Base-by-base conservation (phyloP, 2,797 vertebrate species). In the Sebastes cheni region DNA sequence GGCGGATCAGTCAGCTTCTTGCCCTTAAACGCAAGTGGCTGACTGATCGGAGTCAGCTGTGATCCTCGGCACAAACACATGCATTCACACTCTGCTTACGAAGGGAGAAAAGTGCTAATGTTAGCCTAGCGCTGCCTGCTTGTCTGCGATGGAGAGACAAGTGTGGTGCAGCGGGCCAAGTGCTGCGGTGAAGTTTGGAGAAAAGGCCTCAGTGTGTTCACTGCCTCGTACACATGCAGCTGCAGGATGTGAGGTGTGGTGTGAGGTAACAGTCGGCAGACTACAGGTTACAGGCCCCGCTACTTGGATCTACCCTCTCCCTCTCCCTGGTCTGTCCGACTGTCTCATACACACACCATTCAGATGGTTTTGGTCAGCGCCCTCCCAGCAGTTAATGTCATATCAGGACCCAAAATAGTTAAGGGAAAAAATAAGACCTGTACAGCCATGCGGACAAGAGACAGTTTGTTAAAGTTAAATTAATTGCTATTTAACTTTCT, bases 331-430 rank as follows among this genome's bases (percentile, higher is more conserved):
- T 81, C 79, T 29, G 34, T 69, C 79, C 32, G 62, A 67, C 67
- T 73, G 79, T 79, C 78, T 82, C 77, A 79, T 22, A 70, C 66
- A 72, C 75, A 86, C 70, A 78, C 77, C 16, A 70, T 80, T 91
- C 86, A 91, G 89, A 84, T 88, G 86, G 82, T 85, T 88, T 86
- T 87, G 75, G 91, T 90, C 88, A 87, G 84, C 86, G 87, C 72
- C 83, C 85, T 85, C 83, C 70, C 81, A 74, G 83, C 77, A 83
- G 80, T 89, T 88, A 86, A 89, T 89, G 88, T 87, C 86, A 80
- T 89, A 91, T 93, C 81, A 92, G 69, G 79, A 82, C 79, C 84
- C 66, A 85, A 93, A 93, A 92, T 85, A 94, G 89, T 83, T 79
- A 25, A 13, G 29, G 73, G 71, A 13, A 58, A 85, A 86, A 82